Conservation (phyloP, 2,113 vertebrate species). For the Podilymbus podiceps region DNA sequence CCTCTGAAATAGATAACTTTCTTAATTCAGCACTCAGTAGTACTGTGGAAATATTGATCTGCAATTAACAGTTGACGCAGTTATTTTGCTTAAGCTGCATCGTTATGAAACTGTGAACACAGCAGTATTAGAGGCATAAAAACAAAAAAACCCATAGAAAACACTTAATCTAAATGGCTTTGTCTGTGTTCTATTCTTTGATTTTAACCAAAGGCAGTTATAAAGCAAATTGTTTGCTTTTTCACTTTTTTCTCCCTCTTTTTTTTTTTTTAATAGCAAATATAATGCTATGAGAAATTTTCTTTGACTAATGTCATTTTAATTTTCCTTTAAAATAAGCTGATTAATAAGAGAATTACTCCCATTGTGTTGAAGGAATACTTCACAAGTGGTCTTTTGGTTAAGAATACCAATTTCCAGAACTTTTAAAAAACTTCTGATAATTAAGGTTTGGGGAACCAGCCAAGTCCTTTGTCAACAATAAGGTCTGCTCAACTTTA, state of each 20-base stretch:
- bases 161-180: slow-evolving; percentile 41
- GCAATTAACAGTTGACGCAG: slow-evolving; percentile 72
- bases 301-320: slow-evolving; percentile 12
- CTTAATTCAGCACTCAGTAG: slow-evolving; percentile 69
- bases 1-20: slow-evolving; percentile 55
- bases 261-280: neutral
- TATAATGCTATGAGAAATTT: neutral
- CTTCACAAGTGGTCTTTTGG: neutral
- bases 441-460: neutral
- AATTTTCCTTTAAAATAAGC: neutral
- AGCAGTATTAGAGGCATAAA: slow-evolving; percentile 60
- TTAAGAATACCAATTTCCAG: neutral
- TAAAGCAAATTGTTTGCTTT: neutral
- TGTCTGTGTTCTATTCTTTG: slow-evolving; percentile 7
- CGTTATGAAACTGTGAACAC: slow-evolving; percentile 68
- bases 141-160: slow-evolving; percentile 30
- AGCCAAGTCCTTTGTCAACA: neutral
- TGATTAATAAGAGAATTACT: neutral
- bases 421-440: neutral
- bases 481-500: neutral
- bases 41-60: slow-evolving; percentile 72
- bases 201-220: neutral
- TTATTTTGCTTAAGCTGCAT: slow-evolving; percentile 63
- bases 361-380: neutral
- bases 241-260: accelerated